phyloP scores from a whole-genome alignment of 2,797 vertebrate species.

The Danio tinwini region DNA sequence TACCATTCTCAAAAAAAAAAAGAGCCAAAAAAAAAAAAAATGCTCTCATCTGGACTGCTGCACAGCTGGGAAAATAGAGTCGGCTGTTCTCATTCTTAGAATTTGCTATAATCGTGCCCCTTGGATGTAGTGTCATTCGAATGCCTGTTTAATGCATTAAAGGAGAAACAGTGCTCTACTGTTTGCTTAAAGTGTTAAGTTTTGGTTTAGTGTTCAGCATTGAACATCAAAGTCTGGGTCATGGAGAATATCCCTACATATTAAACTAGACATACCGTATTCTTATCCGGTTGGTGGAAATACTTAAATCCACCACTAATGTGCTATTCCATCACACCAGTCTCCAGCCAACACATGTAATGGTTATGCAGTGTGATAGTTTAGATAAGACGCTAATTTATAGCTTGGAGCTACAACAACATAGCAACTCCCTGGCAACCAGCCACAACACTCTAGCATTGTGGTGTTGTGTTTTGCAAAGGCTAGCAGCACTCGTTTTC shows the following conservation, averaged over 20 bases:
- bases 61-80: conserved; percentile 78
- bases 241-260: conserved; percentile 28
- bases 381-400: background rate
- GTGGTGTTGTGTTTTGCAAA: background rate
- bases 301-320: background rate
- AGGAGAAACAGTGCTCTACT: conserved; percentile 27
- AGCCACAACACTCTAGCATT: background rate
- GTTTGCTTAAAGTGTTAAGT: conserved; percentile 20
- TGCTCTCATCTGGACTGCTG: conserved; percentile 67
- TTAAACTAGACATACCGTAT: background rate
- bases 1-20: conserved; percentile 64
- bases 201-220: conserved; percentile 28
- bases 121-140: conserved; percentile 38
- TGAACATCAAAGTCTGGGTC: conserved; percentile 6
- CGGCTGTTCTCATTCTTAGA: conserved; percentile 49
- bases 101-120: conserved; percentile 44
- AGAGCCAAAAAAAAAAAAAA: conserved; percentile 43
- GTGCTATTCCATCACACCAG: background rate
- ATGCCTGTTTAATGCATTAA: conserved; percentile 25
- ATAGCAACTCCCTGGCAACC: background rate
- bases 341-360: background rate
- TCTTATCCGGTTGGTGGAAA: conserved; percentile 18
- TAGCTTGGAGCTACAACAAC: background rate
- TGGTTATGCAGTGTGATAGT: background rate
- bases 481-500: background rate